Percentiles rank a stretch among this genome's conserved stretches.
phyloP scores from a whole-genome alignment of 2,797 vertebrate species.

The Chrysocyon brachyurus region DNA sequence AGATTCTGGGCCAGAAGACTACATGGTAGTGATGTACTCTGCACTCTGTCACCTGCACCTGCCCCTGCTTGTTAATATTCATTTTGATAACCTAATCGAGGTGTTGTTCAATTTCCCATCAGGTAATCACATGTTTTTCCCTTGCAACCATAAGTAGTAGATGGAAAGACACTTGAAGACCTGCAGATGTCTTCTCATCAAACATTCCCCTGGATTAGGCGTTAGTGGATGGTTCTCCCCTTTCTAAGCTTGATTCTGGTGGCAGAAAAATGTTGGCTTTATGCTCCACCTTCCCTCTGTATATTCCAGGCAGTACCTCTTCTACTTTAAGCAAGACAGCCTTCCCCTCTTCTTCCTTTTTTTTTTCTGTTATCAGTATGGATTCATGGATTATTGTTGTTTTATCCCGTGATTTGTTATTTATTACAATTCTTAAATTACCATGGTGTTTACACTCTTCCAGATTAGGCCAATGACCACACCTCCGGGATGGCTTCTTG shows the following conservation, averaged over 20 bases:
- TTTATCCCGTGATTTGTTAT: neutral
- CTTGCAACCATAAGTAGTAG: neutral
- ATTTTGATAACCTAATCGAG: conserved; percentile 31
- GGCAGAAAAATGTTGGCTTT: neutral
- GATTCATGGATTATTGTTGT: neutral
- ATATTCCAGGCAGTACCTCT: neutral
- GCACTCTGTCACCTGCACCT: neutral
- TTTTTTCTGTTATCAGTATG: neutral
- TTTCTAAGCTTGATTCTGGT: neutral
- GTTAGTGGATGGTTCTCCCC: neutral
- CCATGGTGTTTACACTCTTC: neutral
- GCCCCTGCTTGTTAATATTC: neutral
- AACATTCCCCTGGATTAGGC: neutral
- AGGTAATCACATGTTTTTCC: neutral
- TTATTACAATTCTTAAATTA: neutral
- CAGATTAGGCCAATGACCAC: neutral
- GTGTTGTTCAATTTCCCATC: neutral
- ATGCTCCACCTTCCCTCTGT: neutral
- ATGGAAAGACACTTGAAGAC: neutral
- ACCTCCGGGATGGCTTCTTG: neutral
- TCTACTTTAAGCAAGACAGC: neutral
- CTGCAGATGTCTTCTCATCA: neutral
- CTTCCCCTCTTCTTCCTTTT: neutral
- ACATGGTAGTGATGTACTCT: neutral
- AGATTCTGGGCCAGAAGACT: neutral